Conservation (phyloP, 2,888 invertebrate genomes). For the Oscheius sp. region DNA sequence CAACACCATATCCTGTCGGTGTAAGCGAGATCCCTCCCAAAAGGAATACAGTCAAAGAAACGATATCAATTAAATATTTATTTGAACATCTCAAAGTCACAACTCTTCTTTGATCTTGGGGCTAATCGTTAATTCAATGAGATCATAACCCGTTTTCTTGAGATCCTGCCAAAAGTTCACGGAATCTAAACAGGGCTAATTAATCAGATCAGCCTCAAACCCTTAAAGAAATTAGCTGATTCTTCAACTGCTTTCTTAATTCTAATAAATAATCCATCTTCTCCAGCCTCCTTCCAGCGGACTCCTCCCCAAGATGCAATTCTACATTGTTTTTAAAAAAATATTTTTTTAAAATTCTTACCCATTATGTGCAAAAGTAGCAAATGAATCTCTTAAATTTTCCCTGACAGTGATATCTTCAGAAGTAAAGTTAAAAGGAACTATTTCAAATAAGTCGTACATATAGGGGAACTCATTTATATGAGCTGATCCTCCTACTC, state of each 20-base stretch:
- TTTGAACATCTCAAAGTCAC: neutral
- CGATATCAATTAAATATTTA: neutral
- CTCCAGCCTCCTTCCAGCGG: neutral
- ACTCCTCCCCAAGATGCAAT: neutral
- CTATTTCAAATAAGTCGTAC: slow-evolving; percentile 1
- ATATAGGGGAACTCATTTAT: slow-evolving; percentile 13
- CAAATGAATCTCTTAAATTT: neutral
- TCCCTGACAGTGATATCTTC: neutral
- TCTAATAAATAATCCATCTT: neutral
- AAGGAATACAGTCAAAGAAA: neutral
- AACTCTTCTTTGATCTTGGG: neutral
- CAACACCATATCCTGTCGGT: slow-evolving; percentile 25
- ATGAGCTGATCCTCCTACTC: slow-evolving; percentile 1
- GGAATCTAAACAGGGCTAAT: neutral
- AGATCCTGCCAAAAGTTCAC: neutral
- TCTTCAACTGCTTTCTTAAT: neutral
- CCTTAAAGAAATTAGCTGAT: neutral
- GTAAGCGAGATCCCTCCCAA: slow-evolving; percentile 15
- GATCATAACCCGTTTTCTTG: neutral
- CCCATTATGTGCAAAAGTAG: neutral
- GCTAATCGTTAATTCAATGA: neutral
- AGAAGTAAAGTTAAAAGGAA: neutral
- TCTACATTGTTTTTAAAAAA: neutral
- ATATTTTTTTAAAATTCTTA: neutral
- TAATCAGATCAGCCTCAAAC: neutral